Evolutionary conservation across 64 coral and sea anemone species (phyloP).

Genomic region (Dendronephthya gigantea): DNA sequence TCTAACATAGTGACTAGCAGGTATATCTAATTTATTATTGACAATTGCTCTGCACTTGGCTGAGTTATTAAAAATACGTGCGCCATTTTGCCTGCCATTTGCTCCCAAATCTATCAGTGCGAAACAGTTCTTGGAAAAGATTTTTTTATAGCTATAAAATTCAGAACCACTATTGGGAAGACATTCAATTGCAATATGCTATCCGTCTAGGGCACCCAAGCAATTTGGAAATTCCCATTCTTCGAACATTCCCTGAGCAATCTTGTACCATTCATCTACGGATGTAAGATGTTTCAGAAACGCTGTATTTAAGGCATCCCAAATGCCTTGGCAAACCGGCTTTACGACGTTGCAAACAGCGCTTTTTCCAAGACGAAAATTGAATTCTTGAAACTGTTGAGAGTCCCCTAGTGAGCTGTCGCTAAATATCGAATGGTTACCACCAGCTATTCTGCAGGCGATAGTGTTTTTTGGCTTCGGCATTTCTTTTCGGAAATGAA

Average conservation of each 20-base stretch:
- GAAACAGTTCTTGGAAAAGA: neutral
- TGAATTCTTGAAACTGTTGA: neutral
- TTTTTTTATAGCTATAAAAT: slow-evolving; percentile 20
- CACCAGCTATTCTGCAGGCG: neutral
- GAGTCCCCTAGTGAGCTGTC: neutral
- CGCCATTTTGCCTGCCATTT: slow-evolving; percentile 18
- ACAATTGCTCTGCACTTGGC: neutral
- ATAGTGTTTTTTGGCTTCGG: too few species aligned
- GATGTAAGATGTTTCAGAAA: slow-evolving; percentile 20
- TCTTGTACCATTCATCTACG: neutral
- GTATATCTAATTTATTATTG: neutral
- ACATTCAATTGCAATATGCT: neutral
- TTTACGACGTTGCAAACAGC: slow-evolving; percentile 12
- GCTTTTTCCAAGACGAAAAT: slow-evolving; percentile 26
- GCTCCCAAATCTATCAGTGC: neutral
- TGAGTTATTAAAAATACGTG: neutral
- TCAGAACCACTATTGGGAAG: neutral
- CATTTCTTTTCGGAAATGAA: neutral
- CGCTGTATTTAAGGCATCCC: slow-evolving; percentile 11
- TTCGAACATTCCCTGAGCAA: neutral
- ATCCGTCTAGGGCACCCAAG: neutral
- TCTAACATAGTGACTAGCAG: neutral
- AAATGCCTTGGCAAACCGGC: slow-evolving; percentile 7
- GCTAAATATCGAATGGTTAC: neutral
- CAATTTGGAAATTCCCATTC: slow-evolving; percentile 7